Evolutionary conservation across 2,113 vertebrate species (phyloP), one percentile per base, ranked within the genome.

Genomic region (Xenus cinereus): DNA sequence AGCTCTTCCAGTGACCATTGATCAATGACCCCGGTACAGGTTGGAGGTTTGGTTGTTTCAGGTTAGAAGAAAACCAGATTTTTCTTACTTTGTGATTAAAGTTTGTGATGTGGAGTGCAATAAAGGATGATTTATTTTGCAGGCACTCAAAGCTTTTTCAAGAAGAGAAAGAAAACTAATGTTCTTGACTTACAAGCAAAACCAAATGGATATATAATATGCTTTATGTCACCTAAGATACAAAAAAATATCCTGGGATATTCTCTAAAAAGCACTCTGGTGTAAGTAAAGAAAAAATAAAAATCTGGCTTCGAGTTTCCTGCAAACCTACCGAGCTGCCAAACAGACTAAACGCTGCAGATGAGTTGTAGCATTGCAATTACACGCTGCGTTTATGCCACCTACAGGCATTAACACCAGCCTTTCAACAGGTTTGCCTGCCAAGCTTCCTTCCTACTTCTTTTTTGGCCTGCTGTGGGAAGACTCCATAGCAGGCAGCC

Each of bases 311-410:
- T 85, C 57, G 59, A 5, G 18, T 66, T 82, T 26, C n/a, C 21
- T 66, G 39, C 50, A 62, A 90, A 32, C 16, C 54, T 28, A 4
- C 57, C 2, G 22, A 69, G 39, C 81, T 60, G 62, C 73, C 88
- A 17, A 45, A 33, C 23, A 90, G 60, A 35, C 14, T 2, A 39
- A 54, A 9, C 1, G 21, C 4, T 18, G 77, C 45, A 37, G 84
- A 43, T 12, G 23, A 68, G 1, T 1, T 32, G 59, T 3, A 35
- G 45, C 20, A 4, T 27, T 19, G 84, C 35, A 8, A 57, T 90
- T 94, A 24, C 82, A 16, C 3, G 94, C 50, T 74, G 92, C 83
- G 9, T 66, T 75, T 90, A 62, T 92, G 96, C 97, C 97, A 97
- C 84, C 96, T 97, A 86, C 83, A 95, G 97, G 97, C 67, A 14